Evolutionary conservation across 2,888 invertebrate species (phyloP).

Genomic region (Brachycybe producta): DNA sequence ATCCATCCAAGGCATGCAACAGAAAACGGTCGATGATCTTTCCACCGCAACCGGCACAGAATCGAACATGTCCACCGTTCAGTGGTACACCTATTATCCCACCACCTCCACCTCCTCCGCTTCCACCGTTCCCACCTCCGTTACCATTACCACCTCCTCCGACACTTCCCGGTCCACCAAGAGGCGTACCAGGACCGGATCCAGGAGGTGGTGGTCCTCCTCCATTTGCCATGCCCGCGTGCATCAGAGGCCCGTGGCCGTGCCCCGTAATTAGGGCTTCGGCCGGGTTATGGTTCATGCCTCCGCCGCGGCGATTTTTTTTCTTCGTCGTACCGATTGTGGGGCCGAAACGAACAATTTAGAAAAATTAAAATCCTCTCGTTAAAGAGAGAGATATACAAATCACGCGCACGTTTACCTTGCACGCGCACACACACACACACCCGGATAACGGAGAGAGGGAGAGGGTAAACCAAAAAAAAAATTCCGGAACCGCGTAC

Average conservation of each 20-base stretch:
- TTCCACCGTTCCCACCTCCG: conserved; percentile 1
- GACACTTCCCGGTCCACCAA: not conserved
- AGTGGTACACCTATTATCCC: conserved; percentile 1
- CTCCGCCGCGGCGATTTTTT: not conserved
- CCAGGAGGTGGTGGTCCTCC: not conserved
- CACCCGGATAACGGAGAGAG: no score
- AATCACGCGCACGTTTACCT: no score
- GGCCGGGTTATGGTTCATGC: not conserved
- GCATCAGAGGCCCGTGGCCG: not conserved
- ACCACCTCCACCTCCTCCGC: conserved; percentile 7
- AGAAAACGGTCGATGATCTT: conserved; percentile 85
- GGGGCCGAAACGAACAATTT: no score
- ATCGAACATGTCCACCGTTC: conserved; percentile 16
- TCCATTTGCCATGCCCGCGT: not conserved
- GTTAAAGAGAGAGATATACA: no score
- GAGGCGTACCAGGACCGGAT: not conserved
- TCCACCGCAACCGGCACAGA: conserved; percentile 78
- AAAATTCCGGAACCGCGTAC: no score
- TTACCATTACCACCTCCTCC: conserved; percentile 3
- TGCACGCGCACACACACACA: no score
- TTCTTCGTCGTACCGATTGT: no score
- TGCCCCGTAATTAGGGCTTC: not conserved
- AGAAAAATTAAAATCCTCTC: no score
- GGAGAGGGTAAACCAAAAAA: no score
- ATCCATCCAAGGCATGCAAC: conserved; percentile 80